Evolutionary conservation across 2,113 vertebrate genomes (phyloP), one percentile per base, ranked within the genome.

Genomic region (Anarhynchus alexandrinus): DNA sequence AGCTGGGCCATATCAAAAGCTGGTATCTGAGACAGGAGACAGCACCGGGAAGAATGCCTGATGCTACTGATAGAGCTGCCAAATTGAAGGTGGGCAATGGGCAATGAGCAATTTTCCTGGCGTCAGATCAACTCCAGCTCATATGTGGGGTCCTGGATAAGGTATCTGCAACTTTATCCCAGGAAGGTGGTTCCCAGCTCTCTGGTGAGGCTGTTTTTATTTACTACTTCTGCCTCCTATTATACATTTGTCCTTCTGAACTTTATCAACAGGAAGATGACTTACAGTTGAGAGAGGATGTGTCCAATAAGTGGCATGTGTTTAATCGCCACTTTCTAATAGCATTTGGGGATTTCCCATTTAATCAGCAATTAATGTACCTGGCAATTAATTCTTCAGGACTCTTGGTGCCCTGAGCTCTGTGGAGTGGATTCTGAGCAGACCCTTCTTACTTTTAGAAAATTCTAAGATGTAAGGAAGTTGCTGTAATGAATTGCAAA

Each of bases 331-430:
- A 86, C 83, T 94, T 94, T 94, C 90, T 97, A 86, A 90, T 71
- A 81, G 93, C 64, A 93, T 96, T 93, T 94, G 95, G 61, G 81
- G 89, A 92, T 96, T 96, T 97, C 83, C 97, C 96, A 90, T 96
- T 98, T 97, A 96, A 97, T 96, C 95, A 96, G 95, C 96, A 97
- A 96, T 95, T 96, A 93, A 94, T 76, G 54, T 64, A 95, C 88
- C 95, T 86, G 82, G 78, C 93, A 97, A 97, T 98, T 96, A 96
- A 93, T 97, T 96, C 96, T 91, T 73, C 78, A 80, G 93, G 84
- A 77, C 92, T 93, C 36, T 12, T 1, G 2, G 49, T 64, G 71
- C 92, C 90, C 95, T 96, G 61, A 85, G 65, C 36, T 34, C 23
- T 2, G 19, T 20, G 2, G 71, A 91, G 93, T 93, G 80, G 92